Evolutionary conservation across 2,888 invertebrate species (phyloP).

Genomic region (Trichogramma dendrolimi): DNA sequence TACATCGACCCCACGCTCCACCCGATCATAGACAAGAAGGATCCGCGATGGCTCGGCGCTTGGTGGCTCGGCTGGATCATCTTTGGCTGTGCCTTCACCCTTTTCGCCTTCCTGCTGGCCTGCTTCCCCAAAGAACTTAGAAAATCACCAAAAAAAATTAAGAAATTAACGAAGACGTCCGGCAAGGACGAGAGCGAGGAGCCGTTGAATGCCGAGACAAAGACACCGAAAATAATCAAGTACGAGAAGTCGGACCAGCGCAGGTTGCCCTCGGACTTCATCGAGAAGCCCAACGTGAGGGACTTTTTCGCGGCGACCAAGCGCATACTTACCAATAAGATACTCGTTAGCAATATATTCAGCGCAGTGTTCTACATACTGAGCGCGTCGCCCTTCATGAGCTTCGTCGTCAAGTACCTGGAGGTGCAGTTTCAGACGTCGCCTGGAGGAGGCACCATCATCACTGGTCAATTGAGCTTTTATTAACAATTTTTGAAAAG

Average conservation of each 20-base stretch:
- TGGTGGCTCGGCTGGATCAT: slow-evolving; percentile 73
- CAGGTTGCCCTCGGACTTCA: not conserved
- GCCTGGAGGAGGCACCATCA: slow-evolving; percentile 63
- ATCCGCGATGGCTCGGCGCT: slow-evolving; percentile 70
- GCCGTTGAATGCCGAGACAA: slow-evolving; percentile 35
- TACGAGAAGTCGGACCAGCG: not conserved
- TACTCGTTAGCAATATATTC: slow-evolving; percentile 64
- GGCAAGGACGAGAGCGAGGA: slow-evolving; percentile 38
- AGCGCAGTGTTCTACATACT: slow-evolving; percentile 65
- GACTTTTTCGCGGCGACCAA: slow-evolving; percentile 60
- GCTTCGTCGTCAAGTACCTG: slow-evolving; percentile 70
- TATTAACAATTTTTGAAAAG: not conserved
- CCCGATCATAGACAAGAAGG: slow-evolving; percentile 58
- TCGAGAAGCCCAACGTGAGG: slow-evolving; percentile 40
- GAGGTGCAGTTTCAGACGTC: slow-evolving; percentile 69
- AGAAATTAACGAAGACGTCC: slow-evolving; percentile 8
- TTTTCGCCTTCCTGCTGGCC: slow-evolving; percentile 62
- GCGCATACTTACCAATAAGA: slow-evolving; percentile 61
- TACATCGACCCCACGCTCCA: slow-evolving; percentile 62
- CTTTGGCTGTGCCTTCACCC: slow-evolving; percentile 56
- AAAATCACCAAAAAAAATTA: slow-evolving; percentile 34
- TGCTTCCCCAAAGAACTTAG: slow-evolving; percentile 62
- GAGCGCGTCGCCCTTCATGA: slow-evolving; percentile 64
- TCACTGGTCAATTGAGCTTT: slow-evolving; percentile 57
- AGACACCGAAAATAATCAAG: not conserved